Evolutionary conservation across 2,797 vertebrate species (phyloP).

Genomic region (Leuciscus waleckii): DNA sequence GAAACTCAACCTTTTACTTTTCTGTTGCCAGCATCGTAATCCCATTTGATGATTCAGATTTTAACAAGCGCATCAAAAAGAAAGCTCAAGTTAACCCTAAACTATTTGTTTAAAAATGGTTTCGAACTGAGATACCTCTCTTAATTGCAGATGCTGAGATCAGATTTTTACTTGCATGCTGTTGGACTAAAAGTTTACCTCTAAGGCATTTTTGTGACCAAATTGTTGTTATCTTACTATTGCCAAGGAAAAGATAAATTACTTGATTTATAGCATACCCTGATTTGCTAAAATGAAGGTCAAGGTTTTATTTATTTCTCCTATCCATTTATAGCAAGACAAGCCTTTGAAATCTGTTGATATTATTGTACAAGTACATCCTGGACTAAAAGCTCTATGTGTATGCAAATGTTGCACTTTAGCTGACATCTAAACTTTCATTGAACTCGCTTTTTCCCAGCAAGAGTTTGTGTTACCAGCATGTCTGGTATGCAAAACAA

Average conservation of each 20-base stretch:
- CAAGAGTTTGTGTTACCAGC: slow-evolving; percentile 66
- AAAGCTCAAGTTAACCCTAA: neutral
- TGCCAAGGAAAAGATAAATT: neutral
- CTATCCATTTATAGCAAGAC: neutral
- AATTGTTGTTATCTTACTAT: neutral
- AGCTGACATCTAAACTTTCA: slow-evolving; percentile 52
- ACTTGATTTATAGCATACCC: neutral
- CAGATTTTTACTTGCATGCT: neutral
- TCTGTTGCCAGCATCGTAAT: neutral
- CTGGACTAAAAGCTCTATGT: slow-evolving; percentile 40
- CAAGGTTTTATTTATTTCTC: neutral
- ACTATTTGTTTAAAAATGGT: neutral
- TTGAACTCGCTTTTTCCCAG: slow-evolving; percentile 63
- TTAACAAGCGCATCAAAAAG: neutral
- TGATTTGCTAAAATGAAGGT: neutral
- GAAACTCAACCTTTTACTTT: neutral
- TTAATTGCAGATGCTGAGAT: neutral
- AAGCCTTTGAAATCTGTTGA: slow-evolving; percentile 46
- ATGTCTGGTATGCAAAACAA: slow-evolving; percentile 70
- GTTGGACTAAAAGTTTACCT: neutral
- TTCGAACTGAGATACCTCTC: neutral
- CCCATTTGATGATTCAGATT: neutral
- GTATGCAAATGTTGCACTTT: slow-evolving; percentile 58
- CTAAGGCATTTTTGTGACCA: neutral
- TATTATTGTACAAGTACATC: slow-evolving; percentile 11